Evolutionary conservation across 2,888 invertebrate genomes (phyloP).

Genomic region (Aromia moschata): DNA sequence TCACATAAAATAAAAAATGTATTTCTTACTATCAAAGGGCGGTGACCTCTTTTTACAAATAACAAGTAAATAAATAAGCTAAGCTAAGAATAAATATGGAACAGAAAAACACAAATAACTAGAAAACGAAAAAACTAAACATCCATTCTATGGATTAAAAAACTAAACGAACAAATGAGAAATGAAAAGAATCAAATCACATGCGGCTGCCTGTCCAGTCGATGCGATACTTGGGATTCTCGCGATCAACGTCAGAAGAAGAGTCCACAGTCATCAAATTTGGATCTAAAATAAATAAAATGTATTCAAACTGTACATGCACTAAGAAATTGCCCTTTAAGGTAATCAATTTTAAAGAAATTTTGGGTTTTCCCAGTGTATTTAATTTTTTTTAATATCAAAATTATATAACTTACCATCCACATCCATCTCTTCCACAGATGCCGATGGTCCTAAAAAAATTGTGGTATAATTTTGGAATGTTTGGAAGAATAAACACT

Average conservation of each 20-base stretch:
- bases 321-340: not conserved
- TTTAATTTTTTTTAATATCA: too few relatives aligned
- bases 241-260: not conserved
- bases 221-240: not conserved
- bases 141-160: too few relatives aligned
- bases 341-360: too few relatives aligned
- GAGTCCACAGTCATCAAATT: conserved; percentile 5
- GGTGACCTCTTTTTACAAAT: too few relatives aligned
- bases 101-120: too few relatives aligned
- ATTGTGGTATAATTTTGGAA: not conserved
- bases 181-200: not conserved
- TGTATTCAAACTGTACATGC: not conserved
- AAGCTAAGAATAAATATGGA: too few relatives aligned
- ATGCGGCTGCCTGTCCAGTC: conserved; percentile 10
- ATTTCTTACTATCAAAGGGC: too few relatives aligned
- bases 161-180: not conserved
- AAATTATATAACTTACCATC: conserved; percentile 1
- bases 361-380: too few relatives aligned
- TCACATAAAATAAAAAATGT: too few relatives aligned
- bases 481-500: too few relatives aligned
- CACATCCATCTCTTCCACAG: conserved; percentile 3
- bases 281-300: not conserved
- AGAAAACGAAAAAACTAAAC: too few relatives aligned
- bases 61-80: too few relatives aligned
- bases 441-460: not conserved